Evolutionary conservation across 1,140 invertebrate genomes (phyloP), one percentile per base, ranked within the genome.

Genomic region (Liolophura sinensis): DNA sequence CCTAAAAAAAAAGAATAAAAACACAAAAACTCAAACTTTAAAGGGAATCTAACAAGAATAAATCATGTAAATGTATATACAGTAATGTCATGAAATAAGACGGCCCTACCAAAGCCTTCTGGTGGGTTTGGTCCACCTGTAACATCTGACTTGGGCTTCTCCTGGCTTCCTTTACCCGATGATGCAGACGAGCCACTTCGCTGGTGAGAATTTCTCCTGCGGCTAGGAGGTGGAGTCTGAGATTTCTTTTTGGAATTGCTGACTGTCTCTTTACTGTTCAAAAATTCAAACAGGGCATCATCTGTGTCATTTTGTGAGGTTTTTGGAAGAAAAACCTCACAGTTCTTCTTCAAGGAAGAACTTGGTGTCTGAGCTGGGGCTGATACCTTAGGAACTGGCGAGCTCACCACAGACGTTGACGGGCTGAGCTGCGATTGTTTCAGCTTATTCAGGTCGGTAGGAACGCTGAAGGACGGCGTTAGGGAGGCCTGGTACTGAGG

Each of bases 251-350:
- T 46, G 9, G 31, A 40, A 55, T 40, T 46, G 25, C 40, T 22
- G n/a, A 71, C 48, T n/a, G 76, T 67, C 22, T 81, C 79, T 60
- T 72, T 75, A 60, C 80, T 82, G 67, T 87, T 86, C 12, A 87
- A 68, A 77, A 85, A 87, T 60, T 85, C 80, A 76, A 87, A 83
- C 50, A 87, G 70, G 18, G 85, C 84, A 62, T 83, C 83, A 70
- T 89, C 78, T 81, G 86, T 68, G 90, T 79, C 75, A 24, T 76
- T 64, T 68, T 69, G 22, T n/a, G 52, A 47, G 48, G 63, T 16
- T 52, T 64, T 48, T 25, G 49, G 46, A 1, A n/a, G n/a, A n/a
- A n/a, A n/a, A n/a, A n/a, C n/a, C n/a, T n/a, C n/a, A n/a, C n/a
- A n/a, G n/a, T n/a, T n/a, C n/a, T n/a, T n/a, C n/a, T n/a, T n/a